phyloP scores from a whole-genome alignment of 2,113 vertebrate genomes.

The Nothocercus julius region DNA sequence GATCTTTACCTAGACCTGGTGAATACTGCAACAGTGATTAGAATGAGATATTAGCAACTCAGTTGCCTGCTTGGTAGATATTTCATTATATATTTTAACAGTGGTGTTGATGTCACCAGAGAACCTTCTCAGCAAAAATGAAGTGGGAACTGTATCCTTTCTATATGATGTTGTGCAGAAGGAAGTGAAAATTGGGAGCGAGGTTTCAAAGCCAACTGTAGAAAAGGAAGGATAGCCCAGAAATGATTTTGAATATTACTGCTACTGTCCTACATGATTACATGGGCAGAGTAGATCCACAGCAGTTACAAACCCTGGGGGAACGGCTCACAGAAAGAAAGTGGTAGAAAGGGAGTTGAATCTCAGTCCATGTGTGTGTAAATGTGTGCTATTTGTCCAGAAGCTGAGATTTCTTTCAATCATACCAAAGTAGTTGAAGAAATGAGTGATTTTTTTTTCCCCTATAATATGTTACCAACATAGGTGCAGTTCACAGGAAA shows the following conservation, averaged over 20 bases:
- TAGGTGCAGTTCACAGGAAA: not conserved
- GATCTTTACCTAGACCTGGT: not conserved
- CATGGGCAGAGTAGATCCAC: fast-evolving
- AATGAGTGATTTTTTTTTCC: not conserved
- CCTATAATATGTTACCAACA: not conserved
- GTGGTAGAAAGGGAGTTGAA: not conserved
- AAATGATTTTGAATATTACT: not conserved
- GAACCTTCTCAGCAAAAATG: not conserved
- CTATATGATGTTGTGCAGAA: fast-evolving
- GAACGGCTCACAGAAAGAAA: not conserved
- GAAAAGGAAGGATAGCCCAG: not conserved
- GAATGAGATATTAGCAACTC: not conserved
- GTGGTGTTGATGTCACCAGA: not conserved
- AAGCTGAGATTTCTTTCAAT: not conserved
- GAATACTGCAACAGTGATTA: not conserved
- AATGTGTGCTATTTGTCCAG: not conserved
- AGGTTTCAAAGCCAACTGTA: not conserved
- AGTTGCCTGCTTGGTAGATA: not conserved
- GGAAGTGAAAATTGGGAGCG: fast-evolving
- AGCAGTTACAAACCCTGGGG: not conserved
- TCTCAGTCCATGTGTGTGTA: no score
- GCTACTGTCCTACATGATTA: fast-evolving
- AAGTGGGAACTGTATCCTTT: not conserved
- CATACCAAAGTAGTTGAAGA: not conserved
- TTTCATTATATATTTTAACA: not conserved